Base-by-base conservation (phyloP, 2,113 vertebrate genomes). In the Rhea pennata region DNA sequence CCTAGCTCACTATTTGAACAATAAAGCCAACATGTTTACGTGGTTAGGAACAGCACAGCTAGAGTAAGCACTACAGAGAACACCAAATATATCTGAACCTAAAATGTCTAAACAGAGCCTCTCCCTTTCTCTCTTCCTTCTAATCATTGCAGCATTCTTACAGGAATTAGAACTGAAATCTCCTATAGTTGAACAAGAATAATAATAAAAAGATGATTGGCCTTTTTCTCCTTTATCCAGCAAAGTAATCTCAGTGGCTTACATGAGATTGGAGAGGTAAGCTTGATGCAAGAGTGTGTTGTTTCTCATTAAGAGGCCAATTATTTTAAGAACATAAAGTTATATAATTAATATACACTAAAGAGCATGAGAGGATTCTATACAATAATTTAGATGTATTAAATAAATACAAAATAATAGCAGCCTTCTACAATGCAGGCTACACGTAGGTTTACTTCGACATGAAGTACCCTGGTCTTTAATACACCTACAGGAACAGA, bases 381-480 rank as follows among this genome's bases (percentile, higher is more conserved):
- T 97, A 89, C 97, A 98, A 98, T 98, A 98, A 99, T 98, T 98
- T 98, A 98, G 97, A 91, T 97, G 98, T 97, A 98, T 98, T 98
- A 97, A 98, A 99, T 98, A 99, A 99, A 99, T 99, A 98, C 87
- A 92, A 92, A 98, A 95, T 94, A 98, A 98, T 98, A 99, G 98
- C 96, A 98, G 99, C 99, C 99, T 99, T 99, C 98, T 98, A 99
- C 96, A 99, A 99, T 98, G 97, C 98, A 99, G 99, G 99, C 98
- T 99, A 99, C 98, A 91, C 72, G 87, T 94, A 98, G 96, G 97
- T 97, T 96, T 85, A 98, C 98, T 99, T 98, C 98, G 96, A 97
- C 97, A 97, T 98, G 98, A 99, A 99, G 98, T 98, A 98, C 98
- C 97, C 98, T 98, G 98, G 97, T 98, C 98, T 98, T 98, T 97